These are phyloP conservation scores for Battus philenor DNA, from an alignment of 1,140 invertebrate genomes.

Conservation along the genomic window DNA sequence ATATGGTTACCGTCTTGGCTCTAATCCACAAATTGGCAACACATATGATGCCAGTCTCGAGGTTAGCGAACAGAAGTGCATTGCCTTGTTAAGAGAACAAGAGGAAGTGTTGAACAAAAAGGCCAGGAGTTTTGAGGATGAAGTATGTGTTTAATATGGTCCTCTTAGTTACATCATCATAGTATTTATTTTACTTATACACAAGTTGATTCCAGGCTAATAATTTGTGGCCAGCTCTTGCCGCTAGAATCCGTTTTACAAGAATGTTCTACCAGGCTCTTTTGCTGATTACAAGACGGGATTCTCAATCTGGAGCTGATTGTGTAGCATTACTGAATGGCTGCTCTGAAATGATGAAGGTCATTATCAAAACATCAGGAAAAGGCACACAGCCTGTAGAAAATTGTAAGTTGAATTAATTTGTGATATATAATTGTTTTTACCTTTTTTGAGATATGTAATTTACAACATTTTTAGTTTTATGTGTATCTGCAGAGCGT, in stretches of 20 bases:
- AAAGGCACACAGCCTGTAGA: constrained; percentile 85
- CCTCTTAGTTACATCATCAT: neutral
- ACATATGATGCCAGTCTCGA: constrained; percentile 78
- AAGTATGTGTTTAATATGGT: constrained; percentile 36
- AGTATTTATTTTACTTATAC: too few relatives aligned
- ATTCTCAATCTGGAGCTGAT: constrained; percentile 63
- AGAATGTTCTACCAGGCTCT: constrained; percentile 90
- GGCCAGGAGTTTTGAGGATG: constrained; percentile 78
- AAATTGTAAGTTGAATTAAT: constrained; percentile 76
- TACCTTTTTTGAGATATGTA: neutral
- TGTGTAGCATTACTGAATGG: constrained; percentile 78
- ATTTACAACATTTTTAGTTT: too few relatives aligned
- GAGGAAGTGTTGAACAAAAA: constrained; percentile 93
- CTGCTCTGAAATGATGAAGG: constrained; percentile 85
- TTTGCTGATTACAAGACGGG: constrained; percentile 78
- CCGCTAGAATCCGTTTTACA: constrained; percentile 89
- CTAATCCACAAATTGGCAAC: constrained; percentile 65
- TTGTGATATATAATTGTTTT: constrained; percentile 3
- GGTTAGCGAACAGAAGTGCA: constrained; percentile 88
- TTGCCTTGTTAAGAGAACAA: constrained; percentile 90
- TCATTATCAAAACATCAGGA: constrained; percentile 85
- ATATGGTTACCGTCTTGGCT: constrained; percentile 92
- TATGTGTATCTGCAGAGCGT: too few relatives aligned
- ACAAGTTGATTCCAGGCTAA: constrained; percentile 34
- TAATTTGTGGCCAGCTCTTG: constrained; percentile 80